phyloP scores from a whole-genome alignment of 2,113 vertebrate genomes.

The Trichechus manatus region DNA sequence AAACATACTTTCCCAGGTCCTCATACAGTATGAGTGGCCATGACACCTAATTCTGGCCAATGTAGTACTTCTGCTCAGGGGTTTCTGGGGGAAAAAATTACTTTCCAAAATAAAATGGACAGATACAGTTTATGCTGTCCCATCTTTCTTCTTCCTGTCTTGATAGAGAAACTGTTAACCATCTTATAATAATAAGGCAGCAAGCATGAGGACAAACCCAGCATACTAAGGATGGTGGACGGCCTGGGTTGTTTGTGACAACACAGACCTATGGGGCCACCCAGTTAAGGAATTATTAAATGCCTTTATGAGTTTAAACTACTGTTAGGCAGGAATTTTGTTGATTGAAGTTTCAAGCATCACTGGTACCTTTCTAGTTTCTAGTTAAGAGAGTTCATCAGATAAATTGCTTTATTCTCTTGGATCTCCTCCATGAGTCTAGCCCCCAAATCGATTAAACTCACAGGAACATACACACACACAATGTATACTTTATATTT shows the following conservation, averaged over 20 bases:
- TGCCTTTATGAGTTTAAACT: neutral
- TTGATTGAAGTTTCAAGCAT: neutral
- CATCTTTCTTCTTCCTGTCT: neutral
- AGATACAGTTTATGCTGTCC: neutral
- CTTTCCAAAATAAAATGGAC: conserved; percentile 9
- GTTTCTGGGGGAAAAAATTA: neutral
- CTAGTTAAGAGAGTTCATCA: conserved; percentile 20
- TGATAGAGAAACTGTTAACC: neutral
- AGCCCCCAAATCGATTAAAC: neutral
- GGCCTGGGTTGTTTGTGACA: neutral
- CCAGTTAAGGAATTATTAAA: neutral
- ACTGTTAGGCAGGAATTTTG: neutral
- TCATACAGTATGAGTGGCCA: neutral
- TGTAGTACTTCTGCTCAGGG: neutral
- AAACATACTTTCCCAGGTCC: neutral
- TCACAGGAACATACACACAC: neutral
- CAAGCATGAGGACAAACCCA: neutral
- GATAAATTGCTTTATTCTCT: neutral
- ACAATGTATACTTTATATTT: neutral
- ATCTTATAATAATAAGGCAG: neutral
- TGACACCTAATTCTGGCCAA: neutral
- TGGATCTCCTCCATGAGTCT: neutral
- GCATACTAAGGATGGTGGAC: accelerated
- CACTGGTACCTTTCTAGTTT: neutral
- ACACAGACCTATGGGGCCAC: neutral